phyloP scores from a whole-genome alignment of 2,888 invertebrate species.

The Apoderus coryli region DNA sequence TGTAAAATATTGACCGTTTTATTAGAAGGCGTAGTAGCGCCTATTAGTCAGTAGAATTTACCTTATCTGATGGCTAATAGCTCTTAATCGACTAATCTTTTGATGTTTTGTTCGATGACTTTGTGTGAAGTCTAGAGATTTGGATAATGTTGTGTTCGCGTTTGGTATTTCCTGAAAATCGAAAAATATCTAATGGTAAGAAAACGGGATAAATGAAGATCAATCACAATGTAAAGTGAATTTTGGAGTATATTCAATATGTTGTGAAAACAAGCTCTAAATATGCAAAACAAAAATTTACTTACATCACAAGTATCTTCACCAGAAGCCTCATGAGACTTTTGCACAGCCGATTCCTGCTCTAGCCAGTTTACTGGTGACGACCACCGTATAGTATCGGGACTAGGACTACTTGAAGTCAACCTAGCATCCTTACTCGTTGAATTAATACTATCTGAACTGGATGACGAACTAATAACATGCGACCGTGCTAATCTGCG shows the following conservation, averaged over 20 bases:
- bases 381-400: constrained; percentile 32
- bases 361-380: constrained; percentile 31
- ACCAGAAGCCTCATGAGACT: constrained; percentile 31
- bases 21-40: not conserved
- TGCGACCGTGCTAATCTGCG: constrained; percentile 39
- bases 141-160: constrained; percentile 40
- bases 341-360: constrained; percentile 25
- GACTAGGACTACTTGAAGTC: constrained; percentile 33
- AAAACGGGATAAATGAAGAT: not conserved
- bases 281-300: constrained; percentile 10
- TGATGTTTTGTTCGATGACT: constrained; percentile 32
- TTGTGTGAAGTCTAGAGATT: constrained; percentile 37
- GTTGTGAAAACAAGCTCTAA: not conserved
- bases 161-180: constrained; percentile 27
- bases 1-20: not conserved
- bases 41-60: constrained; percentile 24
- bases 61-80: constrained; percentile 68
- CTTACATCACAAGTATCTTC: constrained; percentile 39
- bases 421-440: constrained; percentile 33
- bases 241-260: not conserved
- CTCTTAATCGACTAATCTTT: constrained; percentile 53
- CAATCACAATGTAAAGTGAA: not conserved
- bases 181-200: too few species aligned
- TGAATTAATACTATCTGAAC: constrained; percentile 43
- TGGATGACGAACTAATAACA: constrained; percentile 42